Conservation (phyloP, 2,888 invertebrate genomes). For the Myopa testacea region DNA sequence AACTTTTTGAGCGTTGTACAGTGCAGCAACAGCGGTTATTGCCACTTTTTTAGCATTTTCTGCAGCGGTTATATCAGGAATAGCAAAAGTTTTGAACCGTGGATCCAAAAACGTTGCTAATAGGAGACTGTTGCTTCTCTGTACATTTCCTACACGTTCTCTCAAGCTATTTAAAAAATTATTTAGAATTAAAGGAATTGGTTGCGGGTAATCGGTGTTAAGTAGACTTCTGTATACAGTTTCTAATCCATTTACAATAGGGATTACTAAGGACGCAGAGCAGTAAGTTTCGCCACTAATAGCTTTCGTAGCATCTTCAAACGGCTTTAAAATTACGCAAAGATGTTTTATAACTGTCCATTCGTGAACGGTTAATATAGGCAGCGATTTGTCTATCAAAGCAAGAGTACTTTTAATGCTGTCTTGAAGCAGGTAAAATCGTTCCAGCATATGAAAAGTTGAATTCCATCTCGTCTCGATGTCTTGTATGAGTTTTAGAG, state of each 20-base stretch:
- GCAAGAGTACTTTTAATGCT: background rate
- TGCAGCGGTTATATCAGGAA: background rate
- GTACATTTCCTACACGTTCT: background rate
- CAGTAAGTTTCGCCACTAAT: constrained; percentile 6
- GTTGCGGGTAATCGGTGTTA: background rate
- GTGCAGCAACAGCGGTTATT: background rate
- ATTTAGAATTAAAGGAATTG: background rate
- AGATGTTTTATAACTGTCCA: background rate
- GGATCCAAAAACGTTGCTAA: constrained; percentile 5
- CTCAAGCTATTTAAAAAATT: background rate
- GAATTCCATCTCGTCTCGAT: constrained; percentile 10
- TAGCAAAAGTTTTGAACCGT: constrained; percentile 5
- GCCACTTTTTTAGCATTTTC: background rate
- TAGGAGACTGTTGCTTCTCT: background rate
- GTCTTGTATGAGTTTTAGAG: background rate
- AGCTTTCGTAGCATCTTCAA: constrained; percentile 7
- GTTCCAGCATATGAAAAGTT: background rate
- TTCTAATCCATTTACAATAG: background rate
- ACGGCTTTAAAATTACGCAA: background rate
- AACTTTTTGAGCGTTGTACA: background rate
- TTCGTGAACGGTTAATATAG: background rate
- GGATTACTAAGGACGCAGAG: constrained; percentile 4
- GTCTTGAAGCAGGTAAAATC: background rate
- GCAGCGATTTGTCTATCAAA: background rate
- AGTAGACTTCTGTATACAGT: background rate